Conservation (phyloP, 2,888 invertebrate genomes). For the Parapristionchus giblindavisi region DNA sequence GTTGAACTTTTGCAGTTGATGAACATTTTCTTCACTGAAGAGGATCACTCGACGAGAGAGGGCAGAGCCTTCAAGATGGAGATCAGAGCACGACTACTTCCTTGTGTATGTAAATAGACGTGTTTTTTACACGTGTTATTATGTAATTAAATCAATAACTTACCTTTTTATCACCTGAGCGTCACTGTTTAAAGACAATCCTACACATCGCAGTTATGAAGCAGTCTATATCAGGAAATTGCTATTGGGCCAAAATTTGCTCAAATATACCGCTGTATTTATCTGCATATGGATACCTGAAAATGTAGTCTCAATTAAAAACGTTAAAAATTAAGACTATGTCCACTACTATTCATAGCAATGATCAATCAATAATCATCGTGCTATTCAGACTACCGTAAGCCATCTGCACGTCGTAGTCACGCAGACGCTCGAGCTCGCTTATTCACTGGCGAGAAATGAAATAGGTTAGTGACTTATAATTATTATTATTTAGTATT, state of each 20-base stretch:
- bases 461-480: constrained; percentile 1
- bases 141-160: too few species aligned
- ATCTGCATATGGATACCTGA: too few species aligned
- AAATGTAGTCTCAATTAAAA: too few species aligned
- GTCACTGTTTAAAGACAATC: too few species aligned
- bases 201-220: too few species aligned
- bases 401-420: not conserved
- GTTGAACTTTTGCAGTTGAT: not conserved
- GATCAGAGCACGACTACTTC: constrained; percentile 12
- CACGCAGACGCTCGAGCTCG: constrained; percentile 13
- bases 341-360: not conserved
- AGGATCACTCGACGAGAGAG: not conserved
- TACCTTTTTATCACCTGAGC: too few species aligned
- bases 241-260: too few species aligned
- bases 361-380: not conserved
- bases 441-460: constrained; percentile 1
- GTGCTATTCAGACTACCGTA: not conserved
- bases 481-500: too few species aligned
- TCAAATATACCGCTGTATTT: too few species aligned
- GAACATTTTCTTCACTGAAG: not conserved
- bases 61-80: constrained; percentile 20
- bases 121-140: too few species aligned
- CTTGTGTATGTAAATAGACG: not conserved
- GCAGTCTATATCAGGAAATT: too few species aligned
- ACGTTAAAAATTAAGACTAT: too few species aligned